Percentiles rank a stretch among this genome's conserved stretches.
Evolutionary conservation across 2,888 invertebrate species (phyloP).

Genomic region (Anthoptus insignis): DNA sequence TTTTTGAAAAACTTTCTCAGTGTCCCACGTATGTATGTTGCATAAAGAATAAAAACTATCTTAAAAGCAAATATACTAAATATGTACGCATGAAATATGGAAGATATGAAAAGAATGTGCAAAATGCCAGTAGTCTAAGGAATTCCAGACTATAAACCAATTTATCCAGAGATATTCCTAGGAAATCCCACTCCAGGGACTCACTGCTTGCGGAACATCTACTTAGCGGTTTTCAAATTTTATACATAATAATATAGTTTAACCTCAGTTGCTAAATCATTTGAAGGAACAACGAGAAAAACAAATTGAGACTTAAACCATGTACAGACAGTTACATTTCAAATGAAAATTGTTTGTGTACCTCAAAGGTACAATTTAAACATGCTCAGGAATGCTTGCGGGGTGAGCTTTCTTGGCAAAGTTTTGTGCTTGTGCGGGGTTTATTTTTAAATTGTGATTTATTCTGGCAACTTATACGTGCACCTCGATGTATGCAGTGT

Average conservation of each 20-base stretch:
- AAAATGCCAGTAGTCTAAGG: conserved; percentile 55
- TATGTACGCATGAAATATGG: conserved; percentile 57
- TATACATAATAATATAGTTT: conserved; percentile 51
- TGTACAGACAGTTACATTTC: conserved; percentile 54
- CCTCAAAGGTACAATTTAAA: conserved; percentile 77
- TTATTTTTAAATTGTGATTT: conserved; percentile 80
- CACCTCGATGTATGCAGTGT: conserved; percentile 29
- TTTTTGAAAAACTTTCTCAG: too few relatives aligned
- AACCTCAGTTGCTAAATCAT: conserved; percentile 48
- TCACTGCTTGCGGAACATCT: conserved; percentile 55
- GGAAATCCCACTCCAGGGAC: conserved; percentile 64
- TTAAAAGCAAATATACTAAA: conserved; percentile 11
- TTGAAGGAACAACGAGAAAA: conserved; percentile 41
- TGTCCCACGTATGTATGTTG: too few relatives aligned
- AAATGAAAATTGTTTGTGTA: conserved; percentile 46
- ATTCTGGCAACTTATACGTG: conserved; percentile 53
- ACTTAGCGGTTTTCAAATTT: conserved; percentile 38
- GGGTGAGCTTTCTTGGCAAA: conserved; percentile 80
- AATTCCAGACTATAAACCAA: conserved; percentile 71
- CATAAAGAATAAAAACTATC: too few relatives aligned
- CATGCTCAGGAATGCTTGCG: conserved; percentile 76
- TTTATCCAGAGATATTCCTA: conserved; percentile 64
- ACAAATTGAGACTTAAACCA: conserved; percentile 25
- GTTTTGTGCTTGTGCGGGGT: conserved; percentile 70
- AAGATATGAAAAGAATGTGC: conserved; percentile 54